Conservation (phyloP, 2,888 invertebrate species). For the Callosobruchus maculatus region DNA sequence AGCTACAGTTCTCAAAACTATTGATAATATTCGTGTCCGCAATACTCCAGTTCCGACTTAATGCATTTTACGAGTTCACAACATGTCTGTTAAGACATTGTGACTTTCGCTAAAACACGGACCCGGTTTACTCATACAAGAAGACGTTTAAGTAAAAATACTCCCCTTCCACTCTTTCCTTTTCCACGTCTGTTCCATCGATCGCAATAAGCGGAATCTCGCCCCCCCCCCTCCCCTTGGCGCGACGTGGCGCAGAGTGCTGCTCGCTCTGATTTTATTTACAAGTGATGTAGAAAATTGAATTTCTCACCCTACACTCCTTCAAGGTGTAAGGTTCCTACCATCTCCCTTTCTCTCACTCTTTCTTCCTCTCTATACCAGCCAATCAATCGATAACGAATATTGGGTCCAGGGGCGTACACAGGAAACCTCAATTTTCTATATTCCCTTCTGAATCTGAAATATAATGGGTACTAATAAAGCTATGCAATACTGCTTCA, state of each 20-base stretch:
- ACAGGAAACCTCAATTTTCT: neutral
- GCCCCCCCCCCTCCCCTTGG: neutral
- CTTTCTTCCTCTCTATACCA: neutral
- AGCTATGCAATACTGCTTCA: no score
- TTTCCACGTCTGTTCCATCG: neutral
- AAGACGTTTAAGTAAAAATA: neutral
- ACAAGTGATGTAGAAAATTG: slow-evolving; percentile 53
- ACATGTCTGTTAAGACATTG: no score
- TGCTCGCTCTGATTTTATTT: slow-evolving; percentile 49
- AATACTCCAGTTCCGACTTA: no score
- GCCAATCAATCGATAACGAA: slow-evolving; percentile 12
- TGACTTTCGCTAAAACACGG: no score
- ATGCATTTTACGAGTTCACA: no score
- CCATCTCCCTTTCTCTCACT: slow-evolving; percentile 2
- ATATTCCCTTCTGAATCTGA: no score
- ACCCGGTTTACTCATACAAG: neutral
- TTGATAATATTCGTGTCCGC: no score
- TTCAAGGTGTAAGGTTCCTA: slow-evolving; percentile 29
- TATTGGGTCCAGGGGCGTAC: slow-evolving; percentile 3
- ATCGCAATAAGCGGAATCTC: neutral
- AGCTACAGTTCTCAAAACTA: no score
- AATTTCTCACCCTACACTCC: slow-evolving; percentile 44
- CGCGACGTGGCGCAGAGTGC: neutral
- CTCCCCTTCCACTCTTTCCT: neutral
- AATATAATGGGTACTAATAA: no score